Evolutionary conservation across 2,113 vertebrate genomes (phyloP), one percentile per base, ranked within the genome.

Genomic region (Bungarus multicinctus): DNA sequence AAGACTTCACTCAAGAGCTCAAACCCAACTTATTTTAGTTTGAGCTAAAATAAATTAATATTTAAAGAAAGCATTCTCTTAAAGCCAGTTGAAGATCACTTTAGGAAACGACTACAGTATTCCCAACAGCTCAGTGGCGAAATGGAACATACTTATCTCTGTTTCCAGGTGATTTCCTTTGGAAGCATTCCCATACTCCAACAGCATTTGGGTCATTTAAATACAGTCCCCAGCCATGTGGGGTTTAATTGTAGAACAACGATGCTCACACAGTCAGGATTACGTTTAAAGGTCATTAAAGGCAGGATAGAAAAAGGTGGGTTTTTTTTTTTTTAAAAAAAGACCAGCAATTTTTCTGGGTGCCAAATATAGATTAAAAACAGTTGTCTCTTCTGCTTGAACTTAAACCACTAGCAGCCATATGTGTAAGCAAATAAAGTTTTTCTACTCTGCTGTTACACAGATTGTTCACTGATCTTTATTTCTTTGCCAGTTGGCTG

Each of bases 401-500:
- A 94, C 43, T 93, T 52, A 92, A 86, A 92, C 93, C 95, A 96
- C 93, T 93, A 92, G 95, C 94, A 95, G 91, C 90, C 94, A 58
- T 89, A 94, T 96, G 91, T 93, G 91, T 92, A 92, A 94, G 95
- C 94, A 87, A 94, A 95, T 93, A 92, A 97, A 98, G 96, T 98
- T 97, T 97, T 88, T 90, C 93, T 96, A 22, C 95, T 95, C 86
- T 94, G 96, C 93, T 91, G 55, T 94, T 91, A 88, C 93, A 85
- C 93, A 95, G 94, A 96, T 91, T 10, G 1, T 96, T 96, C 96
- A 92, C 94, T 95, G 95, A 96, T 96, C 96, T 97, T 97, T 97
- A 95, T 97, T 97, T 98, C 97, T 96, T 97, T 97, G 96, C 97
- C 96, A 97, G 96, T 97, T 97, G 97, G 97, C 96, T 96, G 96